Conservation (phyloP, 2,113 vertebrate species). For the Nothobranchius kuhntae region DNA sequence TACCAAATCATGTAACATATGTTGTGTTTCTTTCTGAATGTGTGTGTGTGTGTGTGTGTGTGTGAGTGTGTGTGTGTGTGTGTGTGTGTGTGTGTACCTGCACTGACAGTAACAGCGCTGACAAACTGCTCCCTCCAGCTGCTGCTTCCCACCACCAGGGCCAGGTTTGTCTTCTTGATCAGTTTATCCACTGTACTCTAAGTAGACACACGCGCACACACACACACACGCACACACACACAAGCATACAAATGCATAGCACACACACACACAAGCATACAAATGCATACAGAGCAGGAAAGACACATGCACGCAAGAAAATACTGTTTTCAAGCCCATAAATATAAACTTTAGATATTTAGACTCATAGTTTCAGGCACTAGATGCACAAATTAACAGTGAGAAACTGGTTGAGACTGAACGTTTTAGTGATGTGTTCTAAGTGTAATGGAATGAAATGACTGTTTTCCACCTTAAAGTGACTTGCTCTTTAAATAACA, state of each 20-base stretch:
- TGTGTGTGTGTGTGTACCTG: slow-evolving; percentile 67
- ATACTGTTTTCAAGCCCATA: slow-evolving; percentile 24
- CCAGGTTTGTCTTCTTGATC: slow-evolving; percentile 87
- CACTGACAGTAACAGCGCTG: slow-evolving; percentile 83
- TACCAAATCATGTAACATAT: too few relatives aligned
- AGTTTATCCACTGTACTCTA: slow-evolving; percentile 86
- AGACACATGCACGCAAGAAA: slow-evolving; percentile 46
- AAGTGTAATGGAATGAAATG: too few relatives aligned
- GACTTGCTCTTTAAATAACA: too few relatives aligned
- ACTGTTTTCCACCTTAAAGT: too few relatives aligned
- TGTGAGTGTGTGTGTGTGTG: too few relatives aligned
- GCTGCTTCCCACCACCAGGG: slow-evolving; percentile 85
- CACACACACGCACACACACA: slow-evolving; percentile 35
- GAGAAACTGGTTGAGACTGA: slow-evolving; percentile 1
- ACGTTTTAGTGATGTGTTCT: not conserved
- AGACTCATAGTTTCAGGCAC: not conserved
- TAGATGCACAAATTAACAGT: slow-evolving; percentile 24
- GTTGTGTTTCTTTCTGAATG: too few relatives aligned
- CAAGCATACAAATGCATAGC: slow-evolving; percentile 5
- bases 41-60: too few relatives aligned
- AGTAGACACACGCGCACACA: slow-evolving; percentile 43
- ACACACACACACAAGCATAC: slow-evolving; percentile 38
- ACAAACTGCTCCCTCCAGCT: slow-evolving; percentile 89
- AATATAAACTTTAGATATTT: slow-evolving; percentile 7
- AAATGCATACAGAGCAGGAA: slow-evolving; percentile 38